Percentiles rank a stretch among this genome's conserved stretches.
Conservation (phyloP, 1,140 invertebrate genomes). For the Rhyzopertha dominica region DNA sequence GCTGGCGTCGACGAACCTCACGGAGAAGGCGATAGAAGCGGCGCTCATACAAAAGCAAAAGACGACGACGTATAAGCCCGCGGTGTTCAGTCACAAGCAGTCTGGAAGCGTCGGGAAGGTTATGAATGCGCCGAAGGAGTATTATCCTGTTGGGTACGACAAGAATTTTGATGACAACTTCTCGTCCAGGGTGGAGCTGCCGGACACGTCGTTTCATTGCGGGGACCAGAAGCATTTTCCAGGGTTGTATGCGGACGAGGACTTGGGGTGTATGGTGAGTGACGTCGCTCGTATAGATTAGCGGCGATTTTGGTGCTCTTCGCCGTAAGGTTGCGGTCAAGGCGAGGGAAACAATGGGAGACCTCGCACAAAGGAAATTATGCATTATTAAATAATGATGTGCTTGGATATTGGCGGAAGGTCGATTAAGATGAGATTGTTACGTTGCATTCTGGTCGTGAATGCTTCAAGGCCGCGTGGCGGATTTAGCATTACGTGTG, state of each 20-base stretch:
- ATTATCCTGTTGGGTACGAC: slow-evolving; percentile 80
- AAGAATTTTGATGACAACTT: slow-evolving; percentile 86
- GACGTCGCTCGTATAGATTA: too few relatives aligned
- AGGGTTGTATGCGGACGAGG: slow-evolving; percentile 82
- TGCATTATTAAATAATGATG: too few relatives aligned
- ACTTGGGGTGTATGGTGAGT: slow-evolving; percentile 86
- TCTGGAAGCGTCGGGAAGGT: slow-evolving; percentile 58
- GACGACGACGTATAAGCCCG: slow-evolving; percentile 27
- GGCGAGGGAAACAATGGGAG: too few relatives aligned
- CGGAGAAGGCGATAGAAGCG: slow-evolving; percentile 46
- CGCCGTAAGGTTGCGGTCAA: too few relatives aligned
- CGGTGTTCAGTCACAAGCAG: slow-evolving; percentile 33
- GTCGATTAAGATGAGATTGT: too few relatives aligned
- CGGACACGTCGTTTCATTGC: slow-evolving; percentile 82
- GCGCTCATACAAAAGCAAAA: slow-evolving; percentile 39
- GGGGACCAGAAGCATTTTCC: slow-evolving; percentile 86
- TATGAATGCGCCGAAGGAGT: slow-evolving; percentile 83
- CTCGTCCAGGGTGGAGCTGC: slow-evolving; percentile 73
- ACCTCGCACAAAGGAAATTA: too few relatives aligned
- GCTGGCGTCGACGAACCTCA: slow-evolving; percentile 32
- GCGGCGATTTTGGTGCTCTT: too few relatives aligned
- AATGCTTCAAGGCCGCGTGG: too few relatives aligned
- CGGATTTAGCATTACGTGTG: too few relatives aligned
- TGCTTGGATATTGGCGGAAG: too few relatives aligned
- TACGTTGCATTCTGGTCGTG: too few relatives aligned